Evolutionary conservation across 2,888 invertebrate genomes (phyloP).

Genomic region (Dryococelus australis): DNA sequence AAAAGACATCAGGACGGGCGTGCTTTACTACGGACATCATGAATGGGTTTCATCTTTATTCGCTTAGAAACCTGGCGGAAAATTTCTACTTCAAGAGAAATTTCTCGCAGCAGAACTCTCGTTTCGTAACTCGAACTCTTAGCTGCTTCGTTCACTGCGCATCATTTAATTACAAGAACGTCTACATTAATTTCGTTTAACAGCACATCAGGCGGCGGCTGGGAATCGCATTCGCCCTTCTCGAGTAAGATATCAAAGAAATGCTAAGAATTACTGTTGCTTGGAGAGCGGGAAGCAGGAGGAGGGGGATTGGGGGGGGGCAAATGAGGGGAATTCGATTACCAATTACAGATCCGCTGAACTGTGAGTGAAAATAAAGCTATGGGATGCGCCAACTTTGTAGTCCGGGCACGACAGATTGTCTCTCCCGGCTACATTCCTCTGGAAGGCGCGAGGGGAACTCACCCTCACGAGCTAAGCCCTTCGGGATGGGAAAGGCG

Average conservation of each 20-base stretch:
- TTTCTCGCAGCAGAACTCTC: neutral
- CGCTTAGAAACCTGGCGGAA: neutral
- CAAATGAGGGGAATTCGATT: neutral
- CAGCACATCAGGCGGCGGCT: neutral
- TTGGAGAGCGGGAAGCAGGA: neutral
- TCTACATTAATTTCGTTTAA: neutral
- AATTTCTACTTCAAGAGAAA: neutral
- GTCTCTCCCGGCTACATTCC: neutral
- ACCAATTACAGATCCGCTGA: constrained; percentile 10
- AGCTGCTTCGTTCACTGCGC: neutral
- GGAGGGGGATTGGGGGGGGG: neutral
- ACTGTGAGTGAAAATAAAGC: constrained; percentile 16
- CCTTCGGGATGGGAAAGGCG: neutral
- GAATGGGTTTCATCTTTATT: too few species aligned
- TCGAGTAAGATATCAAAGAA: neutral
- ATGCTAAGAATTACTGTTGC: neutral
- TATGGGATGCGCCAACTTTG: neutral
- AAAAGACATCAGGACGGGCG: too few species aligned
- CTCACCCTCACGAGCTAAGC: neutral
- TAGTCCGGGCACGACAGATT: neutral
- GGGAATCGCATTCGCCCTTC: neutral
- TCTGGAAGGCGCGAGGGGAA: neutral
- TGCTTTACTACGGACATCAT: too few species aligned
- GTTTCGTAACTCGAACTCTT: neutral
- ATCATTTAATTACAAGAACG: neutral